phyloP scores from a whole-genome alignment of 2,888 invertebrate genomes.

The Phasia obesa region DNA sequence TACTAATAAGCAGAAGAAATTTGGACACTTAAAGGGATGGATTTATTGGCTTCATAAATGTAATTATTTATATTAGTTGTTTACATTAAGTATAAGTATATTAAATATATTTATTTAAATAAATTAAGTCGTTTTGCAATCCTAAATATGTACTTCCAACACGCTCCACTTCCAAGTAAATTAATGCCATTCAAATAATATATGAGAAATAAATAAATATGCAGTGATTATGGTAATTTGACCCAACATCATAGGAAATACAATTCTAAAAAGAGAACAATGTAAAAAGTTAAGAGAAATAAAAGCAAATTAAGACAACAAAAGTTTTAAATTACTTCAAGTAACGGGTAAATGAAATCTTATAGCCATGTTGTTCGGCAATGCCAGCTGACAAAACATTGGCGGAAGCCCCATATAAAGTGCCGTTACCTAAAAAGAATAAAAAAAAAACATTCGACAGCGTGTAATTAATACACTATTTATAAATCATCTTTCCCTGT shows the following conservation, averaged over 20 bases:
- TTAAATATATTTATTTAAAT: conserved; percentile 6
- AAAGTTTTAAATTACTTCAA: conserved; percentile 85
- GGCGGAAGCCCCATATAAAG: conserved; percentile 94
- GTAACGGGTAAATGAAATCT: conserved; percentile 91
- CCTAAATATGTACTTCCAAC: not conserved
- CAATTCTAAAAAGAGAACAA: conserved; percentile 84
- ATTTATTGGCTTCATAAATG: too few relatives aligned
- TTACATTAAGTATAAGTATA: too few relatives aligned
- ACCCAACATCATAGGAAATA: conserved; percentile 92
- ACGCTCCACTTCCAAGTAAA: not conserved
- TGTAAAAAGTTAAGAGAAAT: conserved; percentile 5
- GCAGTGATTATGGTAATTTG: conserved; percentile 86
- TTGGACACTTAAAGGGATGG: too few relatives aligned
- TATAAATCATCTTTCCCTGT: not conserved
- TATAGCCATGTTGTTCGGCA: conserved; percentile 95
- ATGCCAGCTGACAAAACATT: conserved; percentile 96
- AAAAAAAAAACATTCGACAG: not conserved
- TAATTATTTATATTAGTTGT: too few relatives aligned
- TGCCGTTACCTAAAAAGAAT: conserved; percentile 89
- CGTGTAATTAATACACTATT: not conserved
- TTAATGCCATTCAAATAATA: conserved; percentile 83
- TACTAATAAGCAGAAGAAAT: too few relatives aligned
- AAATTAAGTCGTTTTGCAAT: conserved; percentile 50
- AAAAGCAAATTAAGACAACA: conserved; percentile 1
- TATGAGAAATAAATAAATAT: conserved; percentile 89